Evolutionary conservation across 2,113 vertebrate genomes (phyloP).

Genomic region (Thamnaconus septentrionalis): DNA sequence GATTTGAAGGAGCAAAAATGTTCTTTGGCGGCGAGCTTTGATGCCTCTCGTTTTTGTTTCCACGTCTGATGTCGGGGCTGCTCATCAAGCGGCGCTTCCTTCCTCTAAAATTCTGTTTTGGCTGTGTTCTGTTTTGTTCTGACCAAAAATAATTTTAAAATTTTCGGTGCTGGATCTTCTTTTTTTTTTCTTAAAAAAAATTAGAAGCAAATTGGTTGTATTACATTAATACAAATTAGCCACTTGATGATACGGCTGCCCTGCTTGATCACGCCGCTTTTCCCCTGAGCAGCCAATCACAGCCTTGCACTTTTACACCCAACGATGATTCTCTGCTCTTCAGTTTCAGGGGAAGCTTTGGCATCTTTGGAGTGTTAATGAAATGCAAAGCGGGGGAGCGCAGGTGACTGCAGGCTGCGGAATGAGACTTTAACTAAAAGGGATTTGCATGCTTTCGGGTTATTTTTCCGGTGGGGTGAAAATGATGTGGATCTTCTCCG

Average conservation of each 20-base stretch:
- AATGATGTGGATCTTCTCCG: no score
- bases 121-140: not conserved
- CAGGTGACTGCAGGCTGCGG: no score
- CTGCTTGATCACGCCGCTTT: not conserved
- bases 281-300: no score
- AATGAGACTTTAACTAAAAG: no score
- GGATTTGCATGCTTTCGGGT: no score
- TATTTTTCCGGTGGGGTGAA: no score
- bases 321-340: no score
- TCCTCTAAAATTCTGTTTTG: slow-evolving; percentile 45
- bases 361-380: no score
- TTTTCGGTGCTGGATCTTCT: slow-evolving; percentile 1
- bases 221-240: slow-evolving; percentile 9
- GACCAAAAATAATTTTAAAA: slow-evolving; percentile 17
- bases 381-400: no score
- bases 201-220: slow-evolving; percentile 1
- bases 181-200: slow-evolving; percentile 9
- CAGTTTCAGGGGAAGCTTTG: no score
- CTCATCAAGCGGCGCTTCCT: slow-evolving; percentile 30
- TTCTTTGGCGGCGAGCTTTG: slow-evolving; percentile 43
- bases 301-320: no score
- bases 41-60: slow-evolving; percentile 49
- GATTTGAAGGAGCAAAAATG: slow-evolving; percentile 59
- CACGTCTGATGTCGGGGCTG: slow-evolving; percentile 53
- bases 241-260: slow-evolving; percentile 9